phyloP scores from a whole-genome alignment of 30 jellyfish, hydroid and myxozoan species.

The Hydractinia symbiolongicarpus region DNA sequence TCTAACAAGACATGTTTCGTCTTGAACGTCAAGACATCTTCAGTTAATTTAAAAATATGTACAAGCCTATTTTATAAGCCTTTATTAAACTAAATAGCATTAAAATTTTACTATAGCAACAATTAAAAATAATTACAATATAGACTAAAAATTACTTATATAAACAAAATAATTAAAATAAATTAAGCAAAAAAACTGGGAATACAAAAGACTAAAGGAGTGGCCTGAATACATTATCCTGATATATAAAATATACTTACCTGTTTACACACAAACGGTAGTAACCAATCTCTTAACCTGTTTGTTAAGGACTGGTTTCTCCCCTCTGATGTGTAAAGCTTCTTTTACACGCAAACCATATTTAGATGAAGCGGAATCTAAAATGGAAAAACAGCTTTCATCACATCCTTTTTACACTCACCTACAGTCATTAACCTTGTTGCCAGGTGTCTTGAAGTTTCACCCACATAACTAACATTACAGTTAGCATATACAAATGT shows the following conservation, averaged over 20 bases:
- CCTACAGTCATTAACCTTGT: no score
- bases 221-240: background rate
- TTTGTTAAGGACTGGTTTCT: conserved; percentile 16
- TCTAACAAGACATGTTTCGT: conserved; percentile 6
- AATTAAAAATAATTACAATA: background rate
- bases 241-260: background rate
- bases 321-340: conserved; percentile 12
- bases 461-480: no score
- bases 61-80: background rate
- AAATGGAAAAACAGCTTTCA: background rate
- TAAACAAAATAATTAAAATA: background rate
- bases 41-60: conserved; percentile 6
- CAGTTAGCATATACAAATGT: no score
- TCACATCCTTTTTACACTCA: no score
- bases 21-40: background rate
- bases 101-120: conserved; percentile 1
- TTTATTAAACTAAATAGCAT: background rate
- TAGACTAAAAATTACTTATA: background rate
- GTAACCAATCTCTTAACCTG: conserved; percentile 7
- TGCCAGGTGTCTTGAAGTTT: no score
- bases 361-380: conserved; percentile 5
- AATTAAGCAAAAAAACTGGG: background rate
- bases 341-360: conserved; percentile 3
- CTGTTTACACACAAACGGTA: conserved; percentile 9
- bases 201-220: background rate